Conservation (phyloP, 2,888 invertebrate genomes). For the Portevinia maculata region DNA sequence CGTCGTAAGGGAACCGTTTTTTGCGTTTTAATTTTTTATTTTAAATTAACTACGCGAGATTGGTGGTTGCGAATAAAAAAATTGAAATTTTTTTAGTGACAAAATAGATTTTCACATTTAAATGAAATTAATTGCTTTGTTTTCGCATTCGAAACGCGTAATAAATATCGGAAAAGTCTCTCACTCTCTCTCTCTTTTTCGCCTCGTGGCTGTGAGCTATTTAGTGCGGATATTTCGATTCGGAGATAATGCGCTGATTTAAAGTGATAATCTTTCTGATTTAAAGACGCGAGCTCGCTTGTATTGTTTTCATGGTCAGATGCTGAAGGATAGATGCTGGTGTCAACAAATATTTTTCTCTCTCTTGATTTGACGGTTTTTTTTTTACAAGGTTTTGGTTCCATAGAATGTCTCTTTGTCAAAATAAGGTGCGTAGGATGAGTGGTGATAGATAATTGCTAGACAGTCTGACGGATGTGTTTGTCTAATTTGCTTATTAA, state of each 20-base stretch:
- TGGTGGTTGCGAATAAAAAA: constrained; percentile 27
- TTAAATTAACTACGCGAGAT: neutral
- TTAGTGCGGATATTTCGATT: too few relatives aligned
- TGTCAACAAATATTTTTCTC: constrained; percentile 10
- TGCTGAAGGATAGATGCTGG: neutral
- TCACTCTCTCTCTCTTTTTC: too few relatives aligned
- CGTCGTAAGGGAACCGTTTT: neutral
- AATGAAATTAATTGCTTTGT: constrained; percentile 47
- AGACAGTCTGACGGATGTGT: too few relatives aligned
- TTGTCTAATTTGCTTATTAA: too few relatives aligned
- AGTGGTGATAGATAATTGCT: too few relatives aligned
- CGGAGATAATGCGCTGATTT: too few relatives aligned
- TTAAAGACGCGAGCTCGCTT: neutral
- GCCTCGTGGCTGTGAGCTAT: too few relatives aligned
- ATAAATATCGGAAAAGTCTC: constrained; percentile 26
- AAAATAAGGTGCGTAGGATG: too few relatives aligned
- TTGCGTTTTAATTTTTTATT: neutral
- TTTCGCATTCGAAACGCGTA: constrained; percentile 21
- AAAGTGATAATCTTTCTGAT: neutral
- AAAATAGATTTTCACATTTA: constrained; percentile 30
- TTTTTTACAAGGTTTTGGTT: too few relatives aligned
- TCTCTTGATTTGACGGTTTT: neutral
- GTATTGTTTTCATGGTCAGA: constrained; percentile 9
- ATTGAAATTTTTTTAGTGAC: constrained; percentile 35
- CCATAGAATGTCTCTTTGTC: too few relatives aligned